phyloP scores from a whole-genome alignment of 2,797 vertebrate genomes.

The Loris lydekkerianus region DNA sequence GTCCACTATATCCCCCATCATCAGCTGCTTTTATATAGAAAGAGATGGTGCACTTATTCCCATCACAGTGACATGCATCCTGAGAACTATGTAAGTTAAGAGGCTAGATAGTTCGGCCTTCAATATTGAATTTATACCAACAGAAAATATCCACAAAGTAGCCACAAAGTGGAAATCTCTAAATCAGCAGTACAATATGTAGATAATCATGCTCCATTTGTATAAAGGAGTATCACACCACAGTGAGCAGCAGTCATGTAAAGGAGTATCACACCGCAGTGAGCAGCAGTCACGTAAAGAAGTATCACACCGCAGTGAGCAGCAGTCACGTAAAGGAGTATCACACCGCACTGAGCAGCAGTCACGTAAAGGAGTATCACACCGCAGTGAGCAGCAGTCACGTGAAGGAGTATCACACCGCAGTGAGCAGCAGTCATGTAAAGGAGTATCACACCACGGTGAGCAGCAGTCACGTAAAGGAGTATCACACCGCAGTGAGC shows the following conservation, averaged over 20 bases:
- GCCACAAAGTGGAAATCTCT: neutral
- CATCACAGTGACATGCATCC: rapidly evolving
- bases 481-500: too few species aligned
- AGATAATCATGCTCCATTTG: rapidly evolving
- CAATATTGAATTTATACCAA: neutral
- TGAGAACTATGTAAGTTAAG: rapidly evolving
- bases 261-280: neutral
- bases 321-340: neutral
- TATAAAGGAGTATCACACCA: too few species aligned
- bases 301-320: neutral
- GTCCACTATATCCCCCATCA: rapidly evolving
- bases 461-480: neutral
- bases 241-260: too few species aligned
- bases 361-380: rapidly evolving
- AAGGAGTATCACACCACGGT: neutral
- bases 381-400: neutral
- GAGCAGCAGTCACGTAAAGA: neutral
- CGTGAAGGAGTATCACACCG: neutral
- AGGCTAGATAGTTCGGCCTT: neutral
- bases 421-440: neutral
- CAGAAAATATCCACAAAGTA: neutral
- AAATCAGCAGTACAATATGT: rapidly evolving
- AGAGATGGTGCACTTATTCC: rapidly evolving
- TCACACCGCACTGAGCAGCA: neutral
- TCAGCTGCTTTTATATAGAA: rapidly evolving